Base-by-base conservation (phyloP, 2,888 invertebrate species). In the Helobdella robusta region DNA sequence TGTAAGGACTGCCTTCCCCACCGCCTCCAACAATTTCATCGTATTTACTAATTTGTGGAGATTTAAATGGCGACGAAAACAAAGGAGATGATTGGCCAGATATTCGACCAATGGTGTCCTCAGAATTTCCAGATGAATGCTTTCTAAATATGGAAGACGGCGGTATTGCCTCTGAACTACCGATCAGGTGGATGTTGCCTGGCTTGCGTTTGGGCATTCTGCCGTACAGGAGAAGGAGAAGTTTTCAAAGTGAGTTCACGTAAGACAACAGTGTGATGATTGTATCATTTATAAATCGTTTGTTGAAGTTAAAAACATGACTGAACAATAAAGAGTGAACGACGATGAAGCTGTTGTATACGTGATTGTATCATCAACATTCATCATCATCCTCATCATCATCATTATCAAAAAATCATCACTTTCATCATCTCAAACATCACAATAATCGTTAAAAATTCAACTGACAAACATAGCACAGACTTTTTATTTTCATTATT, bases 31-130 rank as follows among this genome's bases (percentile, higher is more conserved):
- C n/a, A n/a, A n/a, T n/a, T n/a, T n/a, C n/a, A n/a, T n/a, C n/a
- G n/a, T n/a, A n/a, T n/a, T n/a, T n/a, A n/a, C n/a, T n/a, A n/a
- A n/a, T n/a, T n/a, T 76, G 77, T 59, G 78, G 78, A 64, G 78
- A 78, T 54, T 77, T 74, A 59, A 70, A 71, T 2, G 79, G 78
- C 30, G 78, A 78, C 50, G 75, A 72, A 28, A 74, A 72, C 36
- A 75, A 73, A 5, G 78, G 78, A 20, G 79, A 78, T n/a, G 75
- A 74, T 66, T 76, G 76, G 50, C 77, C 78, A 30, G 77, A 77
- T n/a, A 74, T 73, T 3, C 74, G 75, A 15, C 74, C 72, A 66
- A 74, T 74, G 5, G 70, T 70, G 3, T 72, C 66, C 8, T 66
- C 66, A 8, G 36, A n/a, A 15, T 18, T 69, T 52, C 74, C 76